Base-by-base conservation (phyloP, 2,888 invertebrate genomes). In the Drosophila bunnanda region DNA sequence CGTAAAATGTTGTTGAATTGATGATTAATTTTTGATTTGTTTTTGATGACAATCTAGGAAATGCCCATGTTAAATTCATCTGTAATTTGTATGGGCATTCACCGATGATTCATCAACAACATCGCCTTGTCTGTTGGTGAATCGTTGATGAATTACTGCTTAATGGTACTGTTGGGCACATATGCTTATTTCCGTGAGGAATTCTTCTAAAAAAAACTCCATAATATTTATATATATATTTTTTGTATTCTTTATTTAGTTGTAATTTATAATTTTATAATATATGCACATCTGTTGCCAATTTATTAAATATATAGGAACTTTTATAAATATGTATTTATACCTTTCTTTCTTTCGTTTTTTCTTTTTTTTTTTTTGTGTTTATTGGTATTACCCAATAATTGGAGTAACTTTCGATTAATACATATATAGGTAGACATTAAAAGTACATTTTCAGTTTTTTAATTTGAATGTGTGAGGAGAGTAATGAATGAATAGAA, bases 241-340 rank as follows among this genome's bases (percentile, higher is more conserved):
- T 39, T 36, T 10, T 39, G 17, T 39, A 39, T 39, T 53, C 70
- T 48, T 54, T 52, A 75, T 81, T 59, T 69, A 64, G 80, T 78
- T 87, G 82, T 85, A 39, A 62, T 58, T 68, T 73, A 74, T 86
- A 80, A 83, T 83, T 76, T 82, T 87, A 76, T 81, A 86, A 81
- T 85, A 81, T 83, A 76, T 83, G 86, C 82, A 83, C 79, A 82
- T 82, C 76, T 79, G 64, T 80, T 78, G 82, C 80, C 74, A 76
- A 75, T 87, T 64, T 64, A 77, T 79, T 77, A 82, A 75, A 77
- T 77, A 66, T 81, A 85, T 85, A 86, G 86, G 88, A 88, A 85
- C 85, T 86, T 82, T 76, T 76, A 82, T 79, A 75, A 73, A 76
- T 77, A 77, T 76, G 69, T 77, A 70, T 76, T 71, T 64, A 54